Conservation (phyloP, 2,797 vertebrate genomes). For the Gadopsis bispinosus region DNA sequence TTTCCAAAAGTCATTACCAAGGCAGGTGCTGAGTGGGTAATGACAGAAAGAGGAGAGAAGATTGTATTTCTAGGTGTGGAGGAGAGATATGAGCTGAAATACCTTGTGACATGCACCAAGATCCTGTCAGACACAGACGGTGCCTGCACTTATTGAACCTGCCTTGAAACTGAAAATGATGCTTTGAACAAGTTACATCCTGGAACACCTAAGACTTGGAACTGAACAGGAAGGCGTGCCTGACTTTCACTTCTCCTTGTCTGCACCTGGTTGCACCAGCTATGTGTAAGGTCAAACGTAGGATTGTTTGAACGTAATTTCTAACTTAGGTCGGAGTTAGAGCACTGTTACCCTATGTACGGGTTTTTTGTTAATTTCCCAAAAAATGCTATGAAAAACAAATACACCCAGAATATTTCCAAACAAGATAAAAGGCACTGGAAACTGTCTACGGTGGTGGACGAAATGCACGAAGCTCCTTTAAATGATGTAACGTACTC, state of each 20-base stretch:
- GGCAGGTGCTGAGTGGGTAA: background rate
- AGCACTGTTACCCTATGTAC: background rate
- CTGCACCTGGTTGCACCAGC: background rate
- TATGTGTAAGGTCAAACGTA: too few species aligned
- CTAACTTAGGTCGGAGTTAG: too few species aligned
- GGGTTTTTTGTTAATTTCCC: background rate
- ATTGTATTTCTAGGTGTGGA: background rate
- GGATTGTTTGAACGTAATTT: too few species aligned
- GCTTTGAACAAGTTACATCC: background rate
- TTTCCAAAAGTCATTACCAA: conserved; percentile 69
- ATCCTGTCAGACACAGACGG: background rate
- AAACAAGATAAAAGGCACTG: background rate
- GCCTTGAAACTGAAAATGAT: background rate
- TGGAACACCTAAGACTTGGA: background rate
- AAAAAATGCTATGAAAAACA: background rate
- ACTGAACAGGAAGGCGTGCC: background rate
- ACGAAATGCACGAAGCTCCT: background rate
- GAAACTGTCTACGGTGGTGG: background rate
- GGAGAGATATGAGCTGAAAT: conserved; percentile 11
- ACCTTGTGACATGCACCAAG: background rate
- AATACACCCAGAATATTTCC: background rate
- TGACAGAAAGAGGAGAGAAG: conserved; percentile 1
- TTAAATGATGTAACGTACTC: background rate
- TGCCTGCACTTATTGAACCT: background rate
- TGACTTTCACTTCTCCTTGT: background rate